Evolutionary conservation across 2,113 vertebrate genomes (phyloP), one percentile per base, ranked within the genome.

Genomic region (Plecotus auritus): DNA sequence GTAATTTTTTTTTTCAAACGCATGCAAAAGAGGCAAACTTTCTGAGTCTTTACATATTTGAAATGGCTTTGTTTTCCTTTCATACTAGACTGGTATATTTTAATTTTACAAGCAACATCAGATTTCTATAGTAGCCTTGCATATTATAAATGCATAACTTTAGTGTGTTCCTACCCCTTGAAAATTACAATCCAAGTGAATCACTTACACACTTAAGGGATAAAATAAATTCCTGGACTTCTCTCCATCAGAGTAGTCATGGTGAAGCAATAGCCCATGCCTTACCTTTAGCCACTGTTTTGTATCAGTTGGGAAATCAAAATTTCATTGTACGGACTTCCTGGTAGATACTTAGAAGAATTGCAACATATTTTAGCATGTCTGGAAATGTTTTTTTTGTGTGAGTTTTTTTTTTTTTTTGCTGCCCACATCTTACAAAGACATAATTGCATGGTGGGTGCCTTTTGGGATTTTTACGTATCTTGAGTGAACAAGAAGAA

Each of bases 321-420:
- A 1, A 35, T 96, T 96, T 93, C 97, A 89, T 93, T 96, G 85
- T 72, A 30, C 18, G 32, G 10, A 1, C 4, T 69, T 88, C 40
- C 87, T 90, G 84, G 59, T 85, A 80, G 54, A 81, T 95, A 95
- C 85, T 97, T 94, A 13, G 1, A 6, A 1, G 94, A 96, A 91
- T 84, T 96, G 17, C 78, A 96, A 81, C 95, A 97, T 93, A 95
- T 78, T 94, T 92, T 56, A 0, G 2, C 95, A 66, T 11, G 8
- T 98, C 98, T 98, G 18, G 47, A 97, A 98, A 98, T 1, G 1
- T 90, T 54, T 32, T 54, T 69, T 66, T 92, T 23, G 23, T 23
- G n/a, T n/a, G n/a, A n/a, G n/a, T 56, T 86, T 56, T 22, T 56
- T 86, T 56, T 56, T 22, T 30, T 51, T 69, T 59, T 92, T 30